These are phyloP conservation scores for Candoia aspera DNA, from an alignment of 2,113 vertebrate genomes.

Conservation along the genomic window DNA sequence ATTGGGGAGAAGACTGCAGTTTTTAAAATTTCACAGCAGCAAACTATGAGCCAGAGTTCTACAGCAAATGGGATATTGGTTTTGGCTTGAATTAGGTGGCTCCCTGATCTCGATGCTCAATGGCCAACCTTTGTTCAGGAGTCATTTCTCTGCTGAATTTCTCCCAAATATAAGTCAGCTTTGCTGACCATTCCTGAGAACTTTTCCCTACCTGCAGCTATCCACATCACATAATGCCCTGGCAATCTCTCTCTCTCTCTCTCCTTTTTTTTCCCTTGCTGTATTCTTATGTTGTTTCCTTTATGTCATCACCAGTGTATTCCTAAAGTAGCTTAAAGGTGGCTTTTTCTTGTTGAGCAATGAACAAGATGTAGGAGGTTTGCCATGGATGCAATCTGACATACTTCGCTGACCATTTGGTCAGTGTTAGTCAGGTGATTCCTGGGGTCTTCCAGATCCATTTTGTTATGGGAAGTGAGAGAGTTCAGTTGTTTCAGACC, in stretches of 20 bases:
- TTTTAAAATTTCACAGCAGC: constrained; percentile 5
- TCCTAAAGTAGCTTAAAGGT: background rate
- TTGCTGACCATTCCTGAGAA: background rate
- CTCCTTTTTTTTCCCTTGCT: too few relatives aligned
- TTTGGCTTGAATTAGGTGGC: background rate
- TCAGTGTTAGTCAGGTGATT: background rate
- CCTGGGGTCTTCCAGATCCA: background rate
- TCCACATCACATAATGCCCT: background rate
- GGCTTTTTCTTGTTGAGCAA: background rate
- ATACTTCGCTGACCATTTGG: too few relatives aligned
- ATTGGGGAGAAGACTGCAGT: fast-evolving
- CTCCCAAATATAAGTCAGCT: background rate
- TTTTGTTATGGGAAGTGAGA: background rate
- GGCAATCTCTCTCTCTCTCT: background rate
- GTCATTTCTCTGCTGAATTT: background rate
- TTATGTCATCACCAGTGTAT: background rate
- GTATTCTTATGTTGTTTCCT: background rate
- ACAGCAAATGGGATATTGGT: background rate
- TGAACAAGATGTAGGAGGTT: background rate
- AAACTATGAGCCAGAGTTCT: background rate
- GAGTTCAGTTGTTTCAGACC: too few relatives aligned
- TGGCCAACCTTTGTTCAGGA: background rate
- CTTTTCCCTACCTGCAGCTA: background rate
- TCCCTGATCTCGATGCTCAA: background rate
- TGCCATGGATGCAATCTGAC: too few relatives aligned